Evolutionary conservation across 1,140 invertebrate genomes (phyloP).

Genomic region (Hylaeus anthracinus): DNA sequence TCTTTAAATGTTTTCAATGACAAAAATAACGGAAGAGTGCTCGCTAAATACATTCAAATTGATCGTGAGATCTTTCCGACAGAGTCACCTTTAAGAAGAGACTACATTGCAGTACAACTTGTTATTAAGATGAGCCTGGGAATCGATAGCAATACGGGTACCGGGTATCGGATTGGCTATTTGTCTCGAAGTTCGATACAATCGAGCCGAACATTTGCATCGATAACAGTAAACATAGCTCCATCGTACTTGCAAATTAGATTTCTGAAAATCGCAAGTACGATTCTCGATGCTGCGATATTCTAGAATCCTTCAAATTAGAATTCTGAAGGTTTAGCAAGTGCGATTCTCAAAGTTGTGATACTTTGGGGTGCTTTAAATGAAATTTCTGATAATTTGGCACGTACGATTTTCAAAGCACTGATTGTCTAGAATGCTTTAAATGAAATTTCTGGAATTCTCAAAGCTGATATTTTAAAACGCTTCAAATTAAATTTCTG

Average conservation of each 20-base stretch:
- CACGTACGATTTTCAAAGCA: too few relatives aligned
- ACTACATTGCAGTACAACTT: constrained; percentile 1
- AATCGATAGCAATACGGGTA: neutral
- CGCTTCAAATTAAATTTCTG: too few relatives aligned
- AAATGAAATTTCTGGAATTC: too few relatives aligned
- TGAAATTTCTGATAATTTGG: too few relatives aligned
- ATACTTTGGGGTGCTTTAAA: too few relatives aligned
- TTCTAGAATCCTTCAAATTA: too few relatives aligned
- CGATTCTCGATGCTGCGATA: too few relatives aligned
- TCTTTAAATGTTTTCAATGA: neutral
- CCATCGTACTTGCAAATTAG: neutral
- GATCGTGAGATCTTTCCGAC: neutral
- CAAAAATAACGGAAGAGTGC: neutral
- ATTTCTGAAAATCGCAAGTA: neutral
- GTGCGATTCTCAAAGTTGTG: too few relatives aligned
- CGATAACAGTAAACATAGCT: neutral
- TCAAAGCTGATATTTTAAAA: too few relatives aligned
- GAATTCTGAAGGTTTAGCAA: too few relatives aligned
- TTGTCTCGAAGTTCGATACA: neutral
- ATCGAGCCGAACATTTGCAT: constrained; percentile 8
- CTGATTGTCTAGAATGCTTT: too few relatives aligned
- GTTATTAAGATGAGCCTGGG: neutral
- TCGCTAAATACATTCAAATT: neutral
- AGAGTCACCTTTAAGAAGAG: neutral
- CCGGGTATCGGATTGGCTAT: neutral